A percentile compares a stretch with the other conserved stretches of the same genome.
Conservation (phyloP, 2,888 invertebrate species). For the Tipula unca region DNA sequence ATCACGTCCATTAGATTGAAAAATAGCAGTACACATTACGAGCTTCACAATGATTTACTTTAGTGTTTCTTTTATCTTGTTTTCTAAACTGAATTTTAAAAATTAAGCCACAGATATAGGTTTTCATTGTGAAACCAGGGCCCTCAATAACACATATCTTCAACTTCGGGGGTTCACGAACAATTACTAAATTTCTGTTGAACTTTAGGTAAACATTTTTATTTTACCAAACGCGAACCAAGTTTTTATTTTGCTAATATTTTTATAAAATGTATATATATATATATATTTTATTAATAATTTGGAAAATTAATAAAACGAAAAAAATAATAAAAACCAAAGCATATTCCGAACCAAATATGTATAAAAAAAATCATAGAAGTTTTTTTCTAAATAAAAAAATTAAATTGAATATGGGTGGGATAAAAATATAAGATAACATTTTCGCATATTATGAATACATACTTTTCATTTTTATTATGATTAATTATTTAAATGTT, state of each 20-base stretch:
- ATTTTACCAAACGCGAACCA: neutral
- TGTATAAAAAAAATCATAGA: neutral
- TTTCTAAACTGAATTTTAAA: neutral
- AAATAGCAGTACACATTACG: neutral
- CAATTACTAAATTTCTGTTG: neutral
- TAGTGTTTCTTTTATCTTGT: neutral
- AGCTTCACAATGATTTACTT: neutral
- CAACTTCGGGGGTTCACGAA: neutral
- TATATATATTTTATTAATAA: neutral
- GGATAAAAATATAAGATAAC: neutral
- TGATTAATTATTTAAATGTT: neutral
- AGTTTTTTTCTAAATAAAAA: neutral
- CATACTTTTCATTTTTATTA: neutral
- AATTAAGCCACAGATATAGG: neutral
- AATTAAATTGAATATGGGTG: neutral
- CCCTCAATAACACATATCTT: neutral
- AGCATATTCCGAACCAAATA: neutral
- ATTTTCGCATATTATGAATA: neutral
- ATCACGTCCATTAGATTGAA: neutral
- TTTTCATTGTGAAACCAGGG: neutral
- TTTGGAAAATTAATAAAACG: neutral
- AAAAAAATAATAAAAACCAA: neutral
- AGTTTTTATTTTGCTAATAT: neutral
- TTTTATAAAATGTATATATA: neutral
- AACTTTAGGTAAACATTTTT: neutral